Conservation (phyloP, 2,888 invertebrate species). For the Cosmia pyralina region DNA sequence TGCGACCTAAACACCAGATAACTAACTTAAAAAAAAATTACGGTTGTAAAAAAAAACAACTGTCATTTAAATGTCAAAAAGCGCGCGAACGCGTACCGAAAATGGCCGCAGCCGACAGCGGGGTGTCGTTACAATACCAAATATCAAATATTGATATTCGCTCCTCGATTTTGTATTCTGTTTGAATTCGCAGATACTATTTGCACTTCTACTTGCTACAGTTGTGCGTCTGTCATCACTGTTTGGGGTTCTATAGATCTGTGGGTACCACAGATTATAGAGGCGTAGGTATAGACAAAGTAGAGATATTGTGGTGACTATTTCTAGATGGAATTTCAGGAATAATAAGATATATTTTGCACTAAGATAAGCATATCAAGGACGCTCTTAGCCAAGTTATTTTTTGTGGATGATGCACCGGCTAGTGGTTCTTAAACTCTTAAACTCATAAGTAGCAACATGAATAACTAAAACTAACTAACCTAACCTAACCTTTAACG, state of each 20-base stretch:
- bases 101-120: slow-evolving; percentile 71
- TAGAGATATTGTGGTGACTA: not conserved
- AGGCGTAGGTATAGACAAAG: slow-evolving; percentile 6
- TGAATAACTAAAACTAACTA: no score
- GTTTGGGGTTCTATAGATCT: slow-evolving; percentile 57
- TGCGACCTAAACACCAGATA: not conserved
- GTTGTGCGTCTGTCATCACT: slow-evolving; percentile 76
- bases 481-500: no score
- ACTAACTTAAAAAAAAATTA: not conserved
- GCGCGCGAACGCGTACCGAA: slow-evolving; percentile 68
- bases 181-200: slow-evolving; percentile 88
- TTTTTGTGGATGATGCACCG: no score
- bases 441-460: no score
- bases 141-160: slow-evolving; percentile 89
- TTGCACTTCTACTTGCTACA: slow-evolving; percentile 81
- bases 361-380: no score
- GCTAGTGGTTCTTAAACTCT: no score
- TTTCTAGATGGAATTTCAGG: not conserved
- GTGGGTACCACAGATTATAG: slow-evolving; percentile 50
- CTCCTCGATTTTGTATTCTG: slow-evolving; percentile 86
- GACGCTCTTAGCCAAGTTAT: no score
- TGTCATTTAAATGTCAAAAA: slow-evolving; percentile 59
- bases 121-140: slow-evolving; percentile 87
- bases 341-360: no score
- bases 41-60: not conserved